These are phyloP conservation scores for Thalassophryne amazonica DNA, from an alignment of 2,797 vertebrate species.

Conservation along the genomic window DNA sequence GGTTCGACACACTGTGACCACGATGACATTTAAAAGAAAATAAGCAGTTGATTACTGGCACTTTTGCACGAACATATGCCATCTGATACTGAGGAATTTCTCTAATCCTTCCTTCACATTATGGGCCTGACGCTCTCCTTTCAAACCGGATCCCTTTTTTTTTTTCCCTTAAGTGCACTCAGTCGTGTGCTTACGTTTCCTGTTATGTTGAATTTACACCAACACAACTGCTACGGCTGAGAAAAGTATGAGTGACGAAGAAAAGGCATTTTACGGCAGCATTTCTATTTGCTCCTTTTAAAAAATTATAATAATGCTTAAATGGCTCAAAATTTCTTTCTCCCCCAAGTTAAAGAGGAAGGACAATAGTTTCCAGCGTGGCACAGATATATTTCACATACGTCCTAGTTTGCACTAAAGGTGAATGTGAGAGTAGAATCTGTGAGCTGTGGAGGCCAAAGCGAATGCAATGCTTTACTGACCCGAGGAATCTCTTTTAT, in stretches of 20 bases:
- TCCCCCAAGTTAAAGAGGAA: background rate
- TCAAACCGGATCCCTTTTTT: conserved; percentile 64
- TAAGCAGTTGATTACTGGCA: conserved; percentile 76
- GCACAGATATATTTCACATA: conserved; percentile 42
- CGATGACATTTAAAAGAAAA: conserved; percentile 28
- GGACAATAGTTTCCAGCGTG: conserved; percentile 14
- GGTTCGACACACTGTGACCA: conserved; percentile 6
- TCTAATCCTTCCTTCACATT: conserved; percentile 74
- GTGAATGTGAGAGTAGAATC: conserved; percentile 64
- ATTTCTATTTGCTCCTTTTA: background rate
- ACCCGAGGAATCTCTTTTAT: conserved; percentile 88
- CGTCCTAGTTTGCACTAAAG: conserved; percentile 56
- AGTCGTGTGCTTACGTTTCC: conserved; percentile 39
- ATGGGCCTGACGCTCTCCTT: conserved; percentile 64
- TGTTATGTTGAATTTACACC: conserved; percentile 7
- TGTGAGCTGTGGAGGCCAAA: conserved; percentile 70
- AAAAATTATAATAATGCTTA: too few relatives aligned
- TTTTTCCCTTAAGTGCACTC: conserved; percentile 53
- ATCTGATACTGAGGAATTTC: conserved; percentile 78
- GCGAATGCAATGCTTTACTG: conserved; percentile 86
- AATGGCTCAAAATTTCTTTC: background rate
- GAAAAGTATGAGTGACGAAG: background rate
- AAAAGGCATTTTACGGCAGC: background rate
- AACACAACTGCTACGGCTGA: background rate
- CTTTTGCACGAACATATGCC: conserved; percentile 77